These are phyloP conservation scores for Phaedon cochleariae DNA, from an alignment of 2,888 invertebrate genomes.

Conservation along the genomic window DNA sequence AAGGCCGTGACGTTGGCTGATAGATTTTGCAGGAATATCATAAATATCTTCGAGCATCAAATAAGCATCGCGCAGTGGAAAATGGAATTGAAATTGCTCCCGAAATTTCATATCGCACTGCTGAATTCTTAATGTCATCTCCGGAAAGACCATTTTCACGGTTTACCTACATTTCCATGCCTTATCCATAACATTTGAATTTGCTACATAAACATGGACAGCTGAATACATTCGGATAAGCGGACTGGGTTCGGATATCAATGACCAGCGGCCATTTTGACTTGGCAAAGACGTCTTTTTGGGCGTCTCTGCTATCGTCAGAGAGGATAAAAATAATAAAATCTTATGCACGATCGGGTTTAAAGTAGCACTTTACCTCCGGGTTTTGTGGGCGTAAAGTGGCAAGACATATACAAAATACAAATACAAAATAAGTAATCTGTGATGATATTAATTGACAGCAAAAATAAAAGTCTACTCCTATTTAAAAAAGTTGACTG, in stretches of 20 bases:
- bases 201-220: constrained; percentile 39
- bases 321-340: too few species aligned
- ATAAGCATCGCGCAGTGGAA: constrained; percentile 50
- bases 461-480: too few species aligned
- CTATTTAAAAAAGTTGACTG: too few species aligned
- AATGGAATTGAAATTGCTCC: constrained; percentile 50
- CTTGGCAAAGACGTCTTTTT: background rate
- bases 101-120: constrained; percentile 47
- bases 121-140: constrained; percentile 47
- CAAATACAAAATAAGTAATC: too few species aligned
- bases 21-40: constrained; percentile 51
- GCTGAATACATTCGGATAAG: constrained; percentile 23
- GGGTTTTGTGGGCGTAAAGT: too few species aligned
- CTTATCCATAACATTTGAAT: constrained; percentile 41
- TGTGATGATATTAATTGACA: too few species aligned
- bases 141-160: constrained; percentile 36
- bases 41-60: constrained; percentile 60
- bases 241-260: constrained; percentile 10
- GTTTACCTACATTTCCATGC: constrained; percentile 38
- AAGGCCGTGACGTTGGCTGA: constrained; percentile 31
- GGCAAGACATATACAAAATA: too few species aligned
- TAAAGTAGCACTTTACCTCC: too few species aligned
- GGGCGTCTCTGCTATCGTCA: too few species aligned
- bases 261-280: constrained; percentile 15
- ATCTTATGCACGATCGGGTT: too few species aligned